Evolutionary conservation across 2,888 invertebrate genomes (phyloP), one percentile per base, ranked within the genome.

Genomic region (Allophyes oxyacanthae): DNA sequence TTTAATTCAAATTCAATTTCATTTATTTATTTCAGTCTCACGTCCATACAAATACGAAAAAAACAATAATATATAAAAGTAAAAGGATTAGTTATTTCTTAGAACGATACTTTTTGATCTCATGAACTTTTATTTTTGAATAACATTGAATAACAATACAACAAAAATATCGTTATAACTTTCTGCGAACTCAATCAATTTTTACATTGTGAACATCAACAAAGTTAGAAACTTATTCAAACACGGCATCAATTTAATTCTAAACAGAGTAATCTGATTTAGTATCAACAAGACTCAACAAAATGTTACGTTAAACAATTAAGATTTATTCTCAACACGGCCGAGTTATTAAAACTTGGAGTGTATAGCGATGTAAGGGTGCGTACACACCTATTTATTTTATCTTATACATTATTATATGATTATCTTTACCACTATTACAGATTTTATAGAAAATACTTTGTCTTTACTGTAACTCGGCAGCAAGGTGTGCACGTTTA

Each of bases 291-390:
- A 52, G 45, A 56, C 13, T 50, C 37, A 57, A 57, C 55, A 56
- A 56, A 66, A 43, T 34, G 51, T 64, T 66, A 40, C 26, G 61
- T 48, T 38, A 33, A 67, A 58, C 62, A 75, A 68, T 72, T 65
- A 60, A 64, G 54, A 68, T 64, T 65, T 58, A 72, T 72, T 53
- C 32, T 33, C 26, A 55, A 62, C 62, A 51, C 57, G 41, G 57
- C 34, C 20, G 56, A 72, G 74, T 78, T 79, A 74, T 80, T 78
- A 72, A 77, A 79, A 78, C 61, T 78, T 79, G n/a, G 44, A 45
- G 38, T 52, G 32, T 59, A 33, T 33, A 58, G 11, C 14, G 33
- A 58, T 34, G 9, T 30, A 44, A 66, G 36, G 38, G 20, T 44
- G 11, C 2, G 32, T 44, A 11, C 28, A 34, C 32, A 51, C 14